Base-by-base conservation (phyloP, 2,888 invertebrate genomes). In the Philaethria dido region DNA sequence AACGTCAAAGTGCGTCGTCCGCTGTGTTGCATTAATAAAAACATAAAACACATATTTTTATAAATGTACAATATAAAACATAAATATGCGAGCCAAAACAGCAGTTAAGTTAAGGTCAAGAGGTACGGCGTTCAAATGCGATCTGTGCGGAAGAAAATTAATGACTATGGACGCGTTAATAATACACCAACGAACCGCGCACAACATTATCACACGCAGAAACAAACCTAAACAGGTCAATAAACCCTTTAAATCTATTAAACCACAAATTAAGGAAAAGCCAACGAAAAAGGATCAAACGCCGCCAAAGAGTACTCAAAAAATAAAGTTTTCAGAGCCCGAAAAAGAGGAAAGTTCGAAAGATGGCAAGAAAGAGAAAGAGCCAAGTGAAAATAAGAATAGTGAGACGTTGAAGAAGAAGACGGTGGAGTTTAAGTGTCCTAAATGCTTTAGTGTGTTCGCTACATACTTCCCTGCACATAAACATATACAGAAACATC, bases 401-500 rank as follows among this genome's bases (percentile, higher is more conserved):
- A 42, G n/a, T 22, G n/a, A 5, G n/a, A 22, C 25, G 22, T 42
- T 42, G 44, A 57, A 48, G 47, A 62, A 52, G 18, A 72, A 70
- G 8, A 82, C 76, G 62, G 75, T 80, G 0, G 78, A 82, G 22
- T 90, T 87, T 60, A 80, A 82, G 62, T 90, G 90, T 50, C 89
- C 90, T 0, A 75, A 80, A 50, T 90, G 90, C 69, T 48, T 66
- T 0, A 75, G 74, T 61, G 54, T 73, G 1, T 89, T 85, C 47
- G 66, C 73, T 2, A 78, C 80, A 1, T 84, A 83, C 57, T 86
- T 84, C 50, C 75, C 82, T 4, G 85, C 89, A 0, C 74, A 74
- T 14, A 82, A 78, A 72, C 90, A 90, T 44, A 86, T 90, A 68
- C 83, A 89, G 57, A 88, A 83, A 33, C 70, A 72, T 16, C 90